These are phyloP conservation scores for Emydura subglobosa DNA, from an alignment of 2,113 vertebrate genomes.

Conservation along the genomic window DNA sequence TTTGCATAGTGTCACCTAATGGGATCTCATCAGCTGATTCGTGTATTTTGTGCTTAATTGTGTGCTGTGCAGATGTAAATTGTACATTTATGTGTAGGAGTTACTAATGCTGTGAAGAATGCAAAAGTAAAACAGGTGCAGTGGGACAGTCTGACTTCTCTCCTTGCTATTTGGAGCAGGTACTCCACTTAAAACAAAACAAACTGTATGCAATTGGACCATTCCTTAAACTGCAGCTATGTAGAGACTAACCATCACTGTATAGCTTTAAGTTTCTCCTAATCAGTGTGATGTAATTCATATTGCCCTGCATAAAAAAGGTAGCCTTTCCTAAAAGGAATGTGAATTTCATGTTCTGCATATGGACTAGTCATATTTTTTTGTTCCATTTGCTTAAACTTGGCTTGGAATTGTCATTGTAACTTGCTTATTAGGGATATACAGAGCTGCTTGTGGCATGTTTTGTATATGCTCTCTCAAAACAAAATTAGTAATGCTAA, in stretches of 20 bases:
- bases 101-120: constrained; percentile 53
- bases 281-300: constrained; percentile 5
- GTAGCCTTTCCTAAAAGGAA: background rate
- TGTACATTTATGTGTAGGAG: constrained; percentile 21
- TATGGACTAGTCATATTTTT: constrained; percentile 35
- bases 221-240: constrained; percentile 45
- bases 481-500: constrained; percentile 43
- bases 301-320: constrained; percentile 35
- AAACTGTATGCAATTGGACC: constrained; percentile 3
- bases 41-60: constrained; percentile 63
- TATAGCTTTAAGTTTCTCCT: constrained; percentile 4
- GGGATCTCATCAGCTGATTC: constrained; percentile 60
- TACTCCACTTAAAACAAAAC: background rate
- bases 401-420: constrained; percentile 62
- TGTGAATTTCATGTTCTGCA: constrained; percentile 36
- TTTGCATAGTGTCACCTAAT: constrained; percentile 53
- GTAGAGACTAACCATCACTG: constrained; percentile 30
- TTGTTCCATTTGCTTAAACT: constrained; percentile 1
- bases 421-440: constrained; percentile 46
- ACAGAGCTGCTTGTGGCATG: constrained; percentile 63
- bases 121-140: constrained; percentile 53
- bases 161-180: constrained; percentile 52
- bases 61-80: constrained; percentile 36
- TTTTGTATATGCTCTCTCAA: constrained; percentile 42
- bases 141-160: constrained; percentile 16